Base-by-base conservation (phyloP, 2,113 vertebrate genomes). In the Bufo bufo region DNA sequence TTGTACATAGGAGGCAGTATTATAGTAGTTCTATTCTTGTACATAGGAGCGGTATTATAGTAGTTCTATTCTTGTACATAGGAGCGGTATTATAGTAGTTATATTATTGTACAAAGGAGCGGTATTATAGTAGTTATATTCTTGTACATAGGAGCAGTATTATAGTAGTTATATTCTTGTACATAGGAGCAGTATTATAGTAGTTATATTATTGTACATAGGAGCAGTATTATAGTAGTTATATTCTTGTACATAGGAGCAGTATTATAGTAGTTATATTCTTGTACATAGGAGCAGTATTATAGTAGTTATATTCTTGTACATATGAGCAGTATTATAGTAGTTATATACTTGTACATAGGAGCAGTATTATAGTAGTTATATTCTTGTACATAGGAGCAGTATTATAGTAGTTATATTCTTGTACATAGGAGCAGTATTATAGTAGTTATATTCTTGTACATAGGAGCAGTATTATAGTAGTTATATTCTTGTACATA, bases 81-180 rank as follows among this genome's bases (percentile, higher is more conserved):
- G 69, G 69, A 5, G 66, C 66, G 12, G 66, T 71, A 71, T 71
- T 58, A 58, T 58, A 58, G 56, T 12, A 58, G 56, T 61, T 61
- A 61, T 61, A 61, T 61, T 65, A 19, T 61, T 61, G 14, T 61
- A 61, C 59, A 61, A 4, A 4, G 59, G 63, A 20, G 59, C 59
- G 19, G 59, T 61, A 61, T 61, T 61, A 61, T 61, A 61, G 59
- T 61, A 19, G 59, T 65, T 65, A 65, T 65, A 65, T 65, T 11
- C 65, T 69, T 69, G 65, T 69, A 69, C 23, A 69, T 20, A 65
- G 61, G 61, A 65, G 63, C 63, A 23, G 63, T 66, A 23, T 66
- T 69, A 69, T 69, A 69, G 65, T 69, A 69, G 65, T 43, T 71
- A 71, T 71, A 71, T 71, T 72, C 69, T 45, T 72, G 69, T 72